Percentiles rank a stretch among this genome's conserved stretches.
Evolutionary conservation across 2,113 vertebrate genomes (phyloP).

Genomic region (Microtus richardsoni): DNA sequence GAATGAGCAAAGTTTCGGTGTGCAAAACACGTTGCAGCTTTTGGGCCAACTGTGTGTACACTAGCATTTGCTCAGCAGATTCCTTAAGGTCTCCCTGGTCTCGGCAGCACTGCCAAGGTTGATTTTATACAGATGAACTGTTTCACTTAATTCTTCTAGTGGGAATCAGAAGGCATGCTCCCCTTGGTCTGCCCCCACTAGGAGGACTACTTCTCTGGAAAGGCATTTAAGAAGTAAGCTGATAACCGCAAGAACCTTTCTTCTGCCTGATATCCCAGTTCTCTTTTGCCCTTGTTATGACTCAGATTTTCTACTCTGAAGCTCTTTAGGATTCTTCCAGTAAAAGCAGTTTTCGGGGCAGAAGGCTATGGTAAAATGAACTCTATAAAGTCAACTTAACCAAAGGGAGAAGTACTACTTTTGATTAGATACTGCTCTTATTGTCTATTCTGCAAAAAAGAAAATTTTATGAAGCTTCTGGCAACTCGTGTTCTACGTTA

Average conservation of each 20-base stretch:
- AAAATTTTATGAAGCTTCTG: neutral
- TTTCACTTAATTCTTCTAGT: neutral
- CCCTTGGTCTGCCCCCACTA: neutral
- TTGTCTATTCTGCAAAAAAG: constrained; percentile 12
- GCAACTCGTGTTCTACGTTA: neutral
- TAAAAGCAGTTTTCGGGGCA: constrained; percentile 33
- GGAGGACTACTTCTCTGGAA: constrained; percentile 18
- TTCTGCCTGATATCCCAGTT: constrained; percentile 17
- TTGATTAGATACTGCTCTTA: constrained; percentile 38
- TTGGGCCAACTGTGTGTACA: neutral
- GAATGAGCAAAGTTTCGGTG: constrained; percentile 27
- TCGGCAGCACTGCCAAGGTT: constrained; percentile 30
- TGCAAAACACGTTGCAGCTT: constrained; percentile 31
- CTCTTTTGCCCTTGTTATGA: constrained; percentile 44
- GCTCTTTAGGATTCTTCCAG: neutral
- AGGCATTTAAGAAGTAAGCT: constrained; percentile 10
- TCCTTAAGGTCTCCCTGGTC: constrained; percentile 57
- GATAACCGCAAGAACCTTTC: constrained; percentile 33
- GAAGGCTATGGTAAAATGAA: neutral
- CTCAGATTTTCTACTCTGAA: constrained; percentile 18
- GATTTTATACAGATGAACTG: constrained; percentile 51
- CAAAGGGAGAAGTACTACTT: constrained; percentile 29
- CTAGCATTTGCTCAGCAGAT: constrained; percentile 66
- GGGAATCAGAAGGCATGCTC: constrained; percentile 1
- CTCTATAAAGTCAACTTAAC: neutral